Percentiles rank a stretch among this genome's conserved stretches.
Evolutionary conservation across 2,113 vertebrate genomes (phyloP).

Genomic region (Paedocypris sp.): DNA sequence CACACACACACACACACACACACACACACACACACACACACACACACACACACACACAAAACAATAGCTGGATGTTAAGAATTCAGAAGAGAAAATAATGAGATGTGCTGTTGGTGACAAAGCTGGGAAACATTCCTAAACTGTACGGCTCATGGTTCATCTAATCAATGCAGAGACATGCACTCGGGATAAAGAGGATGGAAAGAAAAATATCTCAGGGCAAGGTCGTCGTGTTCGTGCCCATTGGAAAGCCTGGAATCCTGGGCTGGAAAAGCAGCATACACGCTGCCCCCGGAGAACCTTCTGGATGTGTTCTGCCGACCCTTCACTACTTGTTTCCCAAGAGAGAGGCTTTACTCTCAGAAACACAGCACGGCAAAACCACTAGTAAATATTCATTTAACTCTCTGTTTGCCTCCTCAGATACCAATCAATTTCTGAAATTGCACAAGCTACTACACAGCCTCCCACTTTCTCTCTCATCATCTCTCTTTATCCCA

Average conservation of each 20-base stretch:
- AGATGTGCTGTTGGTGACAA: conserved; percentile 3
- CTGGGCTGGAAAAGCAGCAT: not conserved
- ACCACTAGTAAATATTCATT: conserved; percentile 52
- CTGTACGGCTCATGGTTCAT: not conserved
- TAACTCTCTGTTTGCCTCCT: conserved; percentile 42
- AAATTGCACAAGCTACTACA: conserved; percentile 47
- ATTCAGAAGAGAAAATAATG: not conserved
- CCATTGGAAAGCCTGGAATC: conserved; percentile 10
- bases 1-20: too few species aligned
- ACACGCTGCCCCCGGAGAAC: conserved; percentile 7
- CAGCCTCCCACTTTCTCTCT: conserved; percentile 1
- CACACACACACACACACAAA: not conserved
- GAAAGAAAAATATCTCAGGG: conserved; percentile 45
- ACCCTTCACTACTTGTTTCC: conserved; percentile 27
- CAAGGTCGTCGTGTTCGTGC: conserved; percentile 44
- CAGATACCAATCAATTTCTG: conserved; percentile 59
- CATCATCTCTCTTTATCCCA: conserved; percentile 14
- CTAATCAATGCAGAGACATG: conserved; percentile 51
- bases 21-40: not conserved
- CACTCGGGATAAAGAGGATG: conserved; percentile 6
- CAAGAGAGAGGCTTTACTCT: not conserved
- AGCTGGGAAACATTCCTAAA: not conserved
- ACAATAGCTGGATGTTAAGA: not conserved
- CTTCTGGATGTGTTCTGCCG: conserved; percentile 31
- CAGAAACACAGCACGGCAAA: conserved; percentile 27